These are phyloP conservation scores for Rhagonycha lutea DNA, from an alignment of 2,888 invertebrate genomes.

Conservation along the genomic window DNA sequence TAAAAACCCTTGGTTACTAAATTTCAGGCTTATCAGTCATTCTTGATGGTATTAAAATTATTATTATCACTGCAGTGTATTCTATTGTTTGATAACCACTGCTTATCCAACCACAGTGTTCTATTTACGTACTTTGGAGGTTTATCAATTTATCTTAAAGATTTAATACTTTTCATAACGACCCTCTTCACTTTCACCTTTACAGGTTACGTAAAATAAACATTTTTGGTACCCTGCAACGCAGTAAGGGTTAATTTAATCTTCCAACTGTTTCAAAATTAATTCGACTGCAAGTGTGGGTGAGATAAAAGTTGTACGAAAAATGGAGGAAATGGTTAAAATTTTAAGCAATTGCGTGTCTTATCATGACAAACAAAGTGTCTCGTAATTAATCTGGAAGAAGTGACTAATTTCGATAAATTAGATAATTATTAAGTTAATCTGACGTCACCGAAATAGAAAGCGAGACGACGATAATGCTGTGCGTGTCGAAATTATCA, in stretches of 20 bases:
- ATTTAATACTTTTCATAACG: not conserved
- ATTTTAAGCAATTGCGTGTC: not conserved
- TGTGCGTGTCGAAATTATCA: slow-evolving; percentile 1
- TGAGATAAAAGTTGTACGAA: not conserved
- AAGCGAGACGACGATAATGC: slow-evolving; percentile 13
- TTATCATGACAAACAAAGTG: not conserved
- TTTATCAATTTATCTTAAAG: not conserved
- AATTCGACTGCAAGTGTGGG: not conserved
- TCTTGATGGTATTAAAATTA: not conserved
- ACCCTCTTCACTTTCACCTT: not conserved
- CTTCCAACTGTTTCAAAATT: not conserved
- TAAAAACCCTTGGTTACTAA: not conserved
- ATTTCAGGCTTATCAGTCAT: not conserved
- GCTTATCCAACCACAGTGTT: not conserved
- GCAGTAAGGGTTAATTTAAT: not conserved
- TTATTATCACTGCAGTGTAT: not conserved
- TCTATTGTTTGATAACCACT: not conserved
- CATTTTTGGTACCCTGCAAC: not conserved
- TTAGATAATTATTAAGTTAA: slow-evolving; percentile 13
- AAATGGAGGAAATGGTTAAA: not conserved
- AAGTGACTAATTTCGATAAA: not conserved
- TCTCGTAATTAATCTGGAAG: not conserved
- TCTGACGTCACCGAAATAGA: slow-evolving; percentile 17
- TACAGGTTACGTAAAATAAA: not conserved
- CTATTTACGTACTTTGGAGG: not conserved